phyloP scores from a whole-genome alignment of 2,888 invertebrate genomes.

The Chouioia cunea region DNA sequence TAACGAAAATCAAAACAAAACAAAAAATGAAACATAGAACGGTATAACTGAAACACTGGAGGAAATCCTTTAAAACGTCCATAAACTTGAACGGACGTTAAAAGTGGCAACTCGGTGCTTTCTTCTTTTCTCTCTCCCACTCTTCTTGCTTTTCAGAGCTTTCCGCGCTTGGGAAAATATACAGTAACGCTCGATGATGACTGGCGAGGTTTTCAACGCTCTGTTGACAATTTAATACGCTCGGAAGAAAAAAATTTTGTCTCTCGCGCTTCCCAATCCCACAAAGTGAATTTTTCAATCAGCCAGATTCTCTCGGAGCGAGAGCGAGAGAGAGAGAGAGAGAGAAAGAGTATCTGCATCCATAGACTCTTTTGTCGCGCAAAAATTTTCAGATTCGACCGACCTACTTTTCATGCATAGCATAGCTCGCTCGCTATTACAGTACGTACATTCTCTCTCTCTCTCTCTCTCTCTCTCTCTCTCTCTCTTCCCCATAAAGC shows the following conservation, averaged over 20 bases:
- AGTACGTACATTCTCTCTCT: background rate
- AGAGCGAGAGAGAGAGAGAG: too few species aligned
- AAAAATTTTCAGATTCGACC: too few species aligned
- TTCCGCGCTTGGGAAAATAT: too few species aligned
- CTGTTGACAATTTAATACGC: too few species aligned
- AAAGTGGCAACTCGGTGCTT: background rate
- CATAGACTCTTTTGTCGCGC: too few species aligned
- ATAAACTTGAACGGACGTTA: slow-evolving; percentile 27
- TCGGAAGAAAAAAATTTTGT: too few species aligned
- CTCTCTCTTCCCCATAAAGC: slow-evolving; percentile 22
- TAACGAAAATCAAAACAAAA: background rate
- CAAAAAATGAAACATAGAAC: background rate
- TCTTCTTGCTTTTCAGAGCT: background rate
- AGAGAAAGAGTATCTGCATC: too few species aligned
- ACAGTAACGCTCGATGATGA: too few species aligned
- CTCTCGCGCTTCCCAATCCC: slow-evolving; percentile 12
- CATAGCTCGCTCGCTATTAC: slow-evolving; percentile 6
- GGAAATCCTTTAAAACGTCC: slow-evolving; percentile 48
- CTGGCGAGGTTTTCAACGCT: too few species aligned
- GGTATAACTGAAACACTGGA: slow-evolving; percentile 35
- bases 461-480: background rate
- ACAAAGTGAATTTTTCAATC: slow-evolving; percentile 30
- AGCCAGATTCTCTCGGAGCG: background rate
- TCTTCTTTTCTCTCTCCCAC: background rate
- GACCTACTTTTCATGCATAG: too few species aligned